phyloP scores from a whole-genome alignment of 2,797 vertebrate species.

The Telmatherina bonti region DNA sequence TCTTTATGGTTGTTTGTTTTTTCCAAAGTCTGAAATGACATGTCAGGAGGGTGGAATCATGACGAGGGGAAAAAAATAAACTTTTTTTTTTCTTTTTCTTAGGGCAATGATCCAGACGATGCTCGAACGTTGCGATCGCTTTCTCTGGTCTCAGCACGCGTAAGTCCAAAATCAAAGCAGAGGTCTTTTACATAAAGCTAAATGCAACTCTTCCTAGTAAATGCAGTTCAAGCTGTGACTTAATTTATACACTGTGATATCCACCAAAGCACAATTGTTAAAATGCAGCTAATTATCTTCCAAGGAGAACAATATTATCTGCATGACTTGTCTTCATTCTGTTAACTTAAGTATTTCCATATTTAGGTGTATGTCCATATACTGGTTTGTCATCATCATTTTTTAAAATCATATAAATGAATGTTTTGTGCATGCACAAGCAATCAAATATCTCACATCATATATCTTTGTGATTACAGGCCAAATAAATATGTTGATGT shows the following conservation, averaged over 20 bases:
- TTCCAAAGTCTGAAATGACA: not conserved
- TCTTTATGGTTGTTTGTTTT: too few relatives aligned
- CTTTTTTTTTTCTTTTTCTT: constrained; percentile 50
- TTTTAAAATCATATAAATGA: constrained; percentile 18
- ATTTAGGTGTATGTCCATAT: not conserved
- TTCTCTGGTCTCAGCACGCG: constrained; percentile 97
- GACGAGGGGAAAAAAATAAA: too few relatives aligned
- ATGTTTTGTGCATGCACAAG: constrained; percentile 27
- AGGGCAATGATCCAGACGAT: constrained; percentile 97
- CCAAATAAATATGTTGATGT: constrained; percentile 8
- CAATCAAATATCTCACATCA: constrained; percentile 7
- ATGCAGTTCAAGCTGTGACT: constrained; percentile 39
- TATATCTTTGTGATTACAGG: constrained; percentile 1
- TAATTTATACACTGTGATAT: constrained; percentile 46
- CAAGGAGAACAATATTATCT: constrained; percentile 36
- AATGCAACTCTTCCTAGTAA: constrained; percentile 30
- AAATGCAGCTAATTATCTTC: not conserved
- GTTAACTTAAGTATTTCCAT: constrained; percentile 1
- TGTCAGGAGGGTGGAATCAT: not conserved
- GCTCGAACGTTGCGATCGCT: constrained; percentile 96
- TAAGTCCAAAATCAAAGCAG: constrained; percentile 61
- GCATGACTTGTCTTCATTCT: constrained; percentile 9
- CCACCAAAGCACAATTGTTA: constrained; percentile 10
- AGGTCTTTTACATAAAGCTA: constrained; percentile 24
- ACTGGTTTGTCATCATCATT: not conserved